Evolutionary conservation across 2,888 invertebrate species (phyloP), one percentile per base, ranked within the genome.

Genomic region (Cryptocheilus praepositus): DNA sequence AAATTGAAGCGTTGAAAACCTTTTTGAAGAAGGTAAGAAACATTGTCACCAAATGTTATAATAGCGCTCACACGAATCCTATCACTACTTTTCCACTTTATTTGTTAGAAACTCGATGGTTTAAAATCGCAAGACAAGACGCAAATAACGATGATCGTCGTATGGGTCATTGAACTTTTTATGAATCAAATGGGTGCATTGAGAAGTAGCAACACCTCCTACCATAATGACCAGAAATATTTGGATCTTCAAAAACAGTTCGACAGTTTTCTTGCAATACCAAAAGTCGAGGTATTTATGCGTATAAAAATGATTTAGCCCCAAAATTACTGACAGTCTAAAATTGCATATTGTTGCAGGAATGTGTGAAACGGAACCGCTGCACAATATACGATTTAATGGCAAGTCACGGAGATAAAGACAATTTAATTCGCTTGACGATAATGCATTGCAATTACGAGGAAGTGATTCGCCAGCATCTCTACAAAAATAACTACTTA

Each of bases 131-230:
- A 93, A 79, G 96, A 98, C 76, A 94, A 94, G 83, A 96, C 97
- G 0, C 95, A 97, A 83, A 93, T 95, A 57, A 97, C 98, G 0
- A 96, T 98, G 93, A 91, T 99, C 45, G 95, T 98, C 0, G 92
- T 98, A 62, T 99, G 99, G 98, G 92, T 98, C 77, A 93, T 97
- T 0, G 99, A 99, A 89, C 90, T 99, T 36, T 98, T 95, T 88
- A 90, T 98, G 74, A 95, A 95, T 62, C 95, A 97, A 88, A 91
- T 99, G 64, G 96, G 97, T n/a, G 90, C 93, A 53, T 89, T 96
- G 55, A 89, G 93, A 1, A 90, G 92, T 8, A 89, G 89, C 62
- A 82, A 83, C 19, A 83, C 78, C 13, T 81, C 83, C 0, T 82
- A 85, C 59, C 65, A 77, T 15, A 89, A 90, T 58, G 88, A 90